Evolutionary conservation across 2,888 invertebrate species (phyloP).

Genomic region (Epinotia ramella): DNA sequence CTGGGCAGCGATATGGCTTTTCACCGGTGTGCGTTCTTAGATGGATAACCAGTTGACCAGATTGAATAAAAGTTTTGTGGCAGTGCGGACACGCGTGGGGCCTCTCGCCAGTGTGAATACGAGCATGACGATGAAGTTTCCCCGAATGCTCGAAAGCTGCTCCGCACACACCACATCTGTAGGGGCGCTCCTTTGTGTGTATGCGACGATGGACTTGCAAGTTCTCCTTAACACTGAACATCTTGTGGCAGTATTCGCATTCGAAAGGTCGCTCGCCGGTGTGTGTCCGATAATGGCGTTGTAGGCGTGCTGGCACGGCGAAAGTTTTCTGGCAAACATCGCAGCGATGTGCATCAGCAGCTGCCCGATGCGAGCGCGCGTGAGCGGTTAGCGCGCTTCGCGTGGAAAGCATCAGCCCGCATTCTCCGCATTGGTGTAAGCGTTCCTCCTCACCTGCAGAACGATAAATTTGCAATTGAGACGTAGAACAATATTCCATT

Average conservation of each 20-base stretch:
- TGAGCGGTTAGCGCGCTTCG: constrained; percentile 91
- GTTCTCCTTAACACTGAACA: constrained; percentile 97
- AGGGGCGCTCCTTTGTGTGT: constrained; percentile 96
- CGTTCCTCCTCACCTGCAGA: constrained; percentile 83
- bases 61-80: constrained; percentile 95
- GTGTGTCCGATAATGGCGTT: constrained; percentile 94
- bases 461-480: constrained; percentile 65
- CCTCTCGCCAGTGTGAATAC: constrained; percentile 95
- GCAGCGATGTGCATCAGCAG: constrained; percentile 92
- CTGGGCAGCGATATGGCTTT: constrained; percentile 93
- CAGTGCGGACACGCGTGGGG: constrained; percentile 96
- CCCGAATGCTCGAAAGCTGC: constrained; percentile 96
- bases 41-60: constrained; percentile 95
- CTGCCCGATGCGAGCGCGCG: constrained; percentile 77
- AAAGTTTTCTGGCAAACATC: constrained; percentile 96
- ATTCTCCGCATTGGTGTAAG: constrained; percentile 87
- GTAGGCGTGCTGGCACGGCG: constrained; percentile 94
- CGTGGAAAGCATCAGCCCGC: constrained; percentile 90
- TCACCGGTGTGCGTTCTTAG: constrained; percentile 95
- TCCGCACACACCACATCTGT: constrained; percentile 94
- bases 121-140: constrained; percentile 95
- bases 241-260: constrained; percentile 96
- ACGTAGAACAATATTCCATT: constrained; percentile 61
- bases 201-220: constrained; percentile 95
- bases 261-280: constrained; percentile 96